Base-by-base conservation (phyloP, 2,797 vertebrate species). In the Pangasius macronema region DNA sequence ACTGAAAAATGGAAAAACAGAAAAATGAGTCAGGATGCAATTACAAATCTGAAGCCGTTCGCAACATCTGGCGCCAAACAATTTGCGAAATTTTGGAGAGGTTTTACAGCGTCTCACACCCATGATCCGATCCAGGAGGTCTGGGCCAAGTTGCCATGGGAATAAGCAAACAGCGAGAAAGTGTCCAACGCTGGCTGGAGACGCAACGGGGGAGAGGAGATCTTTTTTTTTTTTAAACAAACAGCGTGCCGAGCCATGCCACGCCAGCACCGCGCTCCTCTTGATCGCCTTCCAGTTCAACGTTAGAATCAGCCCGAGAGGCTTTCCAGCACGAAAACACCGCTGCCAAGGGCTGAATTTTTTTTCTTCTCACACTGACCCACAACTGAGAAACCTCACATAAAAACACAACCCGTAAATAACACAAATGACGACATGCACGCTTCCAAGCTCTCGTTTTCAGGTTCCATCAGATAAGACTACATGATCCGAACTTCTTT, bases 211-310 rank as follows among this genome's bases (percentile, higher is more conserved):
- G 77, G 85, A 90, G 75, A 88, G 77, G 70, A 87, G 83, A 85
- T 46, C 75, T 82, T 92, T 89, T 86, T n/a, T 75, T n/a, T 51
- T 89, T 89, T 90, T 86, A 92, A 90, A 90, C 87, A 90, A 89
- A 90, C 87, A 88, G 79, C 73, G 70, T 57, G 75, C 86, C 84
- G 57, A 86, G 85, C 89, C 80, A 82, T 89, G 89, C 91, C 89
- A 90, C 89, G 85, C 86, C 88, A 91, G 91, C 88, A 87, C 84
- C 63, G 84, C 73, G 86, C 87, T 75, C 87, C 88, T 90, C 84
- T 85, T 91, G 89, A 91, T 86, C 85, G n/a, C 82, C 65, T 82
- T 91, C 90, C 90, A 91, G 90, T 18, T 33, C 63, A 30, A 3
- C 18, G 11, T 86, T 88, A 87, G 88, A 90, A 87, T 72, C 67